Conservation (phyloP, 2,888 invertebrate species). For the Tachina lurida region DNA sequence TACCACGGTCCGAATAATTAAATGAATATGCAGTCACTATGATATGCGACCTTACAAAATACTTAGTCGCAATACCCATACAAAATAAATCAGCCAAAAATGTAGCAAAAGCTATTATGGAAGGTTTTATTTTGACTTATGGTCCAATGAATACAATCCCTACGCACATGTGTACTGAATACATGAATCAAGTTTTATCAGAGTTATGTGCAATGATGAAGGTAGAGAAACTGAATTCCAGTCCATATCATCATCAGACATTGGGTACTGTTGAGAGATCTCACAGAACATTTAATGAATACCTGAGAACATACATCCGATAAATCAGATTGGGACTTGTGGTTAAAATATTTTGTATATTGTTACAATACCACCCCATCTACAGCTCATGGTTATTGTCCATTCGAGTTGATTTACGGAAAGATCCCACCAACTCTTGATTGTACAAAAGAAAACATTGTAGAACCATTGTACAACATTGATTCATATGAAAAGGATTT, state of each 20-base stretch:
- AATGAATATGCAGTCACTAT: slow-evolving; percentile 29
- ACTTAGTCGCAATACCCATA: slow-evolving; percentile 56
- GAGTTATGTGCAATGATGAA: background rate
- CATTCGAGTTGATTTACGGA: no score
- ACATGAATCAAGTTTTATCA: background rate
- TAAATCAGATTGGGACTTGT: no score
- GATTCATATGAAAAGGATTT: background rate
- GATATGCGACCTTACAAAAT: slow-evolving; percentile 70
- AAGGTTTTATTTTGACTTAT: slow-evolving; percentile 73
- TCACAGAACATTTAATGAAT: slow-evolving; percentile 67
- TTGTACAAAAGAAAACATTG: background rate
- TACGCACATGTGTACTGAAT: slow-evolving; percentile 42
- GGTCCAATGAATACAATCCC: slow-evolving; percentile 64
- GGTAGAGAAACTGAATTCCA: background rate
- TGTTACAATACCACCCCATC: slow-evolving; percentile 44
- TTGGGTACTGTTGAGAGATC: no score
- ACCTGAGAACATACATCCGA: slow-evolving; percentile 60
- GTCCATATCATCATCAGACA: no score
- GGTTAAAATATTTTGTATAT: slow-evolving; percentile 28
- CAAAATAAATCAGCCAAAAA: slow-evolving; percentile 71
- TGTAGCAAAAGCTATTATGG: slow-evolving; percentile 36
- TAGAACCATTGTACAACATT: slow-evolving; percentile 8
- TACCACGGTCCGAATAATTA: no score
- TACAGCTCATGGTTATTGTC: slow-evolving; percentile 11
- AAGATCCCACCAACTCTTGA: no score